Conservation (phyloP, 2,113 vertebrate genomes). For the Paradoxurus hermaphroditus region DNA sequence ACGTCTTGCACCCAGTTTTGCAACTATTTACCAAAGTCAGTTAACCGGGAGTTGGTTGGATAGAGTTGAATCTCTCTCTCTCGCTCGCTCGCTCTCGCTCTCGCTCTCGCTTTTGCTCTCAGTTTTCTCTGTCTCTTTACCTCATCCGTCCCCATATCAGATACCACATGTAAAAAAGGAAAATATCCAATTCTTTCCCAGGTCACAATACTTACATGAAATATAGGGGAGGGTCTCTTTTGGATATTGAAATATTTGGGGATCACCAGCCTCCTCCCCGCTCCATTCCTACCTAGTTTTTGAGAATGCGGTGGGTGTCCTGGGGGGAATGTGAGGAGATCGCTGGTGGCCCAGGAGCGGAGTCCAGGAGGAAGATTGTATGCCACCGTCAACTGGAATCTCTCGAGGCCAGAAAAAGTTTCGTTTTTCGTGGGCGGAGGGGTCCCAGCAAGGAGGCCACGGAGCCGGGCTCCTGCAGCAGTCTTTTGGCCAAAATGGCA, state of each 20-base stretch:
- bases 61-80: not conserved
- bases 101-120: not conserved
- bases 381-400: rapidly evolving
- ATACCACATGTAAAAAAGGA: not conserved
- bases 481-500: rapidly evolving
- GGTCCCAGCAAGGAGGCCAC: not conserved
- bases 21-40: not conserved
- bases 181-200: not conserved
- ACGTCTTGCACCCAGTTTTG: not conserved
- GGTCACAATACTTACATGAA: not conserved
- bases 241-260: not conserved
- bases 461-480: rapidly evolving
- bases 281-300: not conserved
- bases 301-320: not conserved
- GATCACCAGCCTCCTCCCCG: not conserved
- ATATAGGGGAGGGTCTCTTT: not conserved
- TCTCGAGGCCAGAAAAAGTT: not conserved
- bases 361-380: not conserved
- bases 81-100: not conserved
- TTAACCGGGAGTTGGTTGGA: not conserved
- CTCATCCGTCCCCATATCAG: not conserved
- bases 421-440: not conserved
- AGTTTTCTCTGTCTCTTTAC: not conserved
- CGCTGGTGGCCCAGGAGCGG: rapidly evolving
- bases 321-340: not conserved